Evolutionary conservation across 2,888 invertebrate species (phyloP), one percentile per base, ranked within the genome.

Genomic region (Limnephilus auricula): DNA sequence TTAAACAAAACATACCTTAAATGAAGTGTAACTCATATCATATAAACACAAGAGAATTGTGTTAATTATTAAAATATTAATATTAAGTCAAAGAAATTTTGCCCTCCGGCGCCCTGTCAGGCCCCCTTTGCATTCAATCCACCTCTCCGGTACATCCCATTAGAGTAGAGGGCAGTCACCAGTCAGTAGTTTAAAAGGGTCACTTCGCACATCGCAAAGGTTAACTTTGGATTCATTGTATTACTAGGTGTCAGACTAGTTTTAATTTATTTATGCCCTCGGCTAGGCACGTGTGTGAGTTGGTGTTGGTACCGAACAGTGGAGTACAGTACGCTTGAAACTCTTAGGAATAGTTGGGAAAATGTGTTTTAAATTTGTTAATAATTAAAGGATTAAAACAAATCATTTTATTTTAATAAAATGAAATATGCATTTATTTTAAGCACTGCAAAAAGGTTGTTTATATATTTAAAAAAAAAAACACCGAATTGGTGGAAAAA

Each of bases 141-240:
- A 89, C 91, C 91, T 91, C 89, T 31, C 32, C 84, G 40, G 84
- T 40, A 40, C 32, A 86, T 30, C 32, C 31, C 92, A 84, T 93
- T 90, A 89, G 82, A 89, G 90, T 85, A 91, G 92, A 34, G 82
- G 92, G 87, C 87, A 79, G 90, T 91, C 87, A 91, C 79, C 79
- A 84, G 90, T 92, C 89, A 79, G 89, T 91, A 92, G 92, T 93
- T 92, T 93, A 92, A 93, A 92, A 93, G 92, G 93, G 93, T 92
- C 91, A 88, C 88, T 80, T 40, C 34, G 87, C 89, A 90, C 89
- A 91, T 91, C 86, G 65, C 92, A 93, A 92, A 93, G 93, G 93
- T 93, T 91, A 93, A 93, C 92, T 92, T 91, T 80, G 92, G 92
- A 93, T 92, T 93, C 93, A 92, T 93, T 92, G 92, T 92, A 92